Conservation (phyloP, 2,113 vertebrate genomes). For the Larimichthys crocea region DNA sequence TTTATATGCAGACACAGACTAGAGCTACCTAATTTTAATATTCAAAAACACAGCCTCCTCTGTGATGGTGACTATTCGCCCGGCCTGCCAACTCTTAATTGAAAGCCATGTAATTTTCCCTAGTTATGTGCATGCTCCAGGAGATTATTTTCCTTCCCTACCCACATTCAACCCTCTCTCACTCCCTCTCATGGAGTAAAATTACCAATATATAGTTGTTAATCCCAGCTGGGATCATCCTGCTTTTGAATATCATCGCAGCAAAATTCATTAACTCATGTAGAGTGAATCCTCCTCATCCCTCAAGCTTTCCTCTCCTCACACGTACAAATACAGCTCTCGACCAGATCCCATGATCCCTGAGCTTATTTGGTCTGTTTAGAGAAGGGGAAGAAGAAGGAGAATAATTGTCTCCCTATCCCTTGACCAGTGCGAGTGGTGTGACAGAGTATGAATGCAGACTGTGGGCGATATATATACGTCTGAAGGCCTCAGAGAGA, state of each 20-base stretch:
- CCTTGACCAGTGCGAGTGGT: constrained; percentile 53
- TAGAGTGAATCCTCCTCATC: constrained; percentile 75
- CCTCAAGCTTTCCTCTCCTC: constrained; percentile 63
- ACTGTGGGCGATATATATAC: constrained; percentile 13
- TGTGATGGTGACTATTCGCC: constrained; percentile 27
- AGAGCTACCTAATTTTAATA: constrained; percentile 22
- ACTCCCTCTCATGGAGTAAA: constrained; percentile 57
- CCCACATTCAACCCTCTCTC: constrained; percentile 39
- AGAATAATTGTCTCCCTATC: constrained; percentile 60
- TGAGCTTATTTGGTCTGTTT: constrained; percentile 81
- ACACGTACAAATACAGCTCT: constrained; percentile 63
- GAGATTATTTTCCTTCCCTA: constrained; percentile 63
- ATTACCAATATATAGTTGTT: constrained; percentile 73
- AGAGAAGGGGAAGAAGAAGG: constrained; percentile 56
- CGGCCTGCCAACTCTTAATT: constrained; percentile 64
- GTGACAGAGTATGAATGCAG: constrained; percentile 59
- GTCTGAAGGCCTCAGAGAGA: constrained; percentile 44
- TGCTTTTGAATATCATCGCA: constrained; percentile 78
- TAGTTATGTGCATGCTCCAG: constrained; percentile 58
- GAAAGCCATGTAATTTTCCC: constrained; percentile 71
- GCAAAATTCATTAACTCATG: constrained; percentile 80
- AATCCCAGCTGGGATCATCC: constrained; percentile 75
- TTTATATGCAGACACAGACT: background rate
- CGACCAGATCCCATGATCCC: constrained; percentile 74
- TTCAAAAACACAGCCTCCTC: constrained; percentile 33